Conservation (phyloP, 1,140 invertebrate genomes). For the Ephestia elutella region DNA sequence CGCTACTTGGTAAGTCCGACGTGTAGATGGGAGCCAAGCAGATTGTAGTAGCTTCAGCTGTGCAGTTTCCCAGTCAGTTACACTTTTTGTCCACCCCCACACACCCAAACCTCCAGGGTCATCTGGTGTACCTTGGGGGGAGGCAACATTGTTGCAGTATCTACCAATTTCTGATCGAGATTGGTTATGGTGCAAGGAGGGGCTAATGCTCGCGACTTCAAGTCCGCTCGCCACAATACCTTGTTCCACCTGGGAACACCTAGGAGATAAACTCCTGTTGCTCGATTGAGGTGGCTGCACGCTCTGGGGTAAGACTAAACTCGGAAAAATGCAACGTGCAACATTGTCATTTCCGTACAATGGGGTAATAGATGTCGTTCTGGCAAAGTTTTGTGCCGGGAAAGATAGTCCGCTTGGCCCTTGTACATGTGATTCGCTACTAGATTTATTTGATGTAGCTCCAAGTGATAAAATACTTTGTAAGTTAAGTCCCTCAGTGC, state of each 20-base stretch:
- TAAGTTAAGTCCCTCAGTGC: neutral
- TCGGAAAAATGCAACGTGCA: conserved; percentile 23
- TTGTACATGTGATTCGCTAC: conserved; percentile 16
- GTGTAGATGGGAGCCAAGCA: no score
- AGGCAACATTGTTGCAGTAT: conserved; percentile 21
- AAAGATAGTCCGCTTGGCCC: conserved; percentile 25
- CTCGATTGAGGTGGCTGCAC: conserved; percentile 26
- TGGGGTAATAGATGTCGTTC: conserved; percentile 33
- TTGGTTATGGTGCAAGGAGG: conserved; percentile 20
- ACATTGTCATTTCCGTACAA: conserved; percentile 14
- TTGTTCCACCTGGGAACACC: conserved; percentile 30
- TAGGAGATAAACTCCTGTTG: conserved; percentile 22
- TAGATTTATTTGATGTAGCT: neutral
- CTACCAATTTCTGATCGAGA: conserved; percentile 13
- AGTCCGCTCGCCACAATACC: conserved; percentile 28
- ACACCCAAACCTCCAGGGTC: neutral
- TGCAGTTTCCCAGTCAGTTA: neutral
- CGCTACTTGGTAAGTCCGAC: conserved; percentile 20
- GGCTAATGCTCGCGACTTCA: conserved; percentile 20
- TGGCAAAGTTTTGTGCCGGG: conserved; percentile 21
- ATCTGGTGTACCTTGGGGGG: neutral
- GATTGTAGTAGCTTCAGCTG: neutral
- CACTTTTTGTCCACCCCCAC: neutral
- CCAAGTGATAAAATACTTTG: neutral
- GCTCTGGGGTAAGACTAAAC: conserved; percentile 36